Base-by-base conservation (phyloP, 2,113 vertebrate genomes). In the Lycaon pictus region DNA sequence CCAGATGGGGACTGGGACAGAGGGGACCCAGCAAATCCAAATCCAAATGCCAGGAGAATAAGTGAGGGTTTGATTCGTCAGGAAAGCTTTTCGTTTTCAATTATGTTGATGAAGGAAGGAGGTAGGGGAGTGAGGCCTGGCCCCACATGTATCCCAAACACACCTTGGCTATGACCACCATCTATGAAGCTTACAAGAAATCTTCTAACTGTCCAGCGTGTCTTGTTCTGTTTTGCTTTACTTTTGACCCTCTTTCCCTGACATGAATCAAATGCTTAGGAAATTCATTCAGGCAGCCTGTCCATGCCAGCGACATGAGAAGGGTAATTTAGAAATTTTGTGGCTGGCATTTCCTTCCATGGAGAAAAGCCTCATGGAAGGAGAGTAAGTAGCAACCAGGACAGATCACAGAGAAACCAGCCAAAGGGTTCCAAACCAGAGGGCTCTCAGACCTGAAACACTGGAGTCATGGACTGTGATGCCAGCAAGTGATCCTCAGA, bases 381-480 rank as follows among this genome's bases (percentile, higher is more conserved):
- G 35, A 22, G 51, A 43, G 1, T 11, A 7, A n/a, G 7, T 43
- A 58, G 16, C 6, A 53, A 3, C 7, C n/a, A 15, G 0, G 3
- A 3, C 13, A 11, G 69, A 12, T 27, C 67, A 43, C 20, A 48
- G 53, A 7, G 8, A 25, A 69, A 19, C 17, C 13, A 17, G 43
- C 8, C 4, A 2, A 6, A 12, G 27, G 19, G 0, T 23, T 77
- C 25, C 63, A n/a, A 60, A 67, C 71, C 63, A 53, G 43, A 93
- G 84, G 29, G 13, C 10, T 1, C 3, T 7, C 17, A 69, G 35
- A 13, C 7, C 29, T 11, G 48, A 13, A 19, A 37, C 55, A 27
- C 29, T 0, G 0, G 25, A 3, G 25, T 23, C 35, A 2, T 3
- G 3, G 53, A 11, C 5, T 0, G 0, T 16, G 25, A 16, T 0